Evolutionary conservation across 2,113 vertebrate genomes (phyloP), one percentile per base, ranked within the genome.

Genomic region (Mystacornis crossleyi): DNA sequence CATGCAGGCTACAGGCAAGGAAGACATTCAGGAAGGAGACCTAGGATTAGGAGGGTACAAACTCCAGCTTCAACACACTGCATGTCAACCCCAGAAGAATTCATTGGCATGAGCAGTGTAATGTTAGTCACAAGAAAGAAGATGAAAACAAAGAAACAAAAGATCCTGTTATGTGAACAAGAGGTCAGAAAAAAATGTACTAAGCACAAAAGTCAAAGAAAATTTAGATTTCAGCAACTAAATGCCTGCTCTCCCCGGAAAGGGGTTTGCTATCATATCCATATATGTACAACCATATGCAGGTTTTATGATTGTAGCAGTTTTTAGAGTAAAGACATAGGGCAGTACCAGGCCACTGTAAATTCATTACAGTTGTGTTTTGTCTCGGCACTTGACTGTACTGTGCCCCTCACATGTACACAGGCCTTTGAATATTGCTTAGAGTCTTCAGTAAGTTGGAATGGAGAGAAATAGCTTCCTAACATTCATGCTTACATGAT

Each of bases 1-100:
- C 16, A 66, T 51, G 10, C 94, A 93, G 80, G 36, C 89, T 64
- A 84, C 90, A 38, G 48, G 89, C 87, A 97, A 94, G 69, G 98
- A 98, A 89, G 98, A 98, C 60, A 94, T 98, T 85, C 74, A 96
- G 2, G 98, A 98, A 94, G 98, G 98, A 89, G 98, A 98, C 47
- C 97, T 98, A 6, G 98, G 98, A 67, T 90, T 98, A 53, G 98
- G 98, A 72, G 81, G 95, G 25, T 98, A 97, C 60, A 93, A 95
- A 69, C 97, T 98, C 70, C 96, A 97, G 40, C 81, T 98, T 43
- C 96, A 98, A 73, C 78, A 92, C 36, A 33, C 66, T 20, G 66
- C 36, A 5, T 58, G 61, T 81, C 95, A 95, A n/a, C 24, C 88
- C 47, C 92, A 95, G 58, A 61, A 81, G 34, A 96, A 79, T 33